These are phyloP conservation scores for Aegithalos caudatus DNA, from an alignment of 2,113 vertebrate genomes.

Conservation along the genomic window DNA sequence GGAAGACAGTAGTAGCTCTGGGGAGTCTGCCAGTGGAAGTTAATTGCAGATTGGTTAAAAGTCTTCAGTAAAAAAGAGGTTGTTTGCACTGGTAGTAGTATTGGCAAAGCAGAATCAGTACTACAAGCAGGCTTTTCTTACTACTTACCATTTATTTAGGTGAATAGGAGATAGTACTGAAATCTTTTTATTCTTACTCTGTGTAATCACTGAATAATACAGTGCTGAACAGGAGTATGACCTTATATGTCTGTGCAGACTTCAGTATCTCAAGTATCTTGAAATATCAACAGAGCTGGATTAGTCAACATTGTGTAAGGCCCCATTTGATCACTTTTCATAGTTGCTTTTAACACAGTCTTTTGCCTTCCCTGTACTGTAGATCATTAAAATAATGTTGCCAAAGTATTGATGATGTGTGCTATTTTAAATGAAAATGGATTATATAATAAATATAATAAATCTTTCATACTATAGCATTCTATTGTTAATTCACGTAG, in stretches of 20 bases:
- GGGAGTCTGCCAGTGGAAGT: neutral
- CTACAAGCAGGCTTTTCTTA: neutral
- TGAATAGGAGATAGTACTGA: neutral
- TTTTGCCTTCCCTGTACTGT: neutral
- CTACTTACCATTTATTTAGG: neutral
- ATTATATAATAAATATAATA: neutral
- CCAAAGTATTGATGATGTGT: neutral
- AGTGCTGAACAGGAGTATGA: neutral
- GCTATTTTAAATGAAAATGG: neutral
- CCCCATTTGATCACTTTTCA: neutral
- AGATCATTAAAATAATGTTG: neutral
- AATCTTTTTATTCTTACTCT: neutral
- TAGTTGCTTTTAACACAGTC: neutral
- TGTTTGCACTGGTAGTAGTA: neutral
- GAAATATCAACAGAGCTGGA: neutral
- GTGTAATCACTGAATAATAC: neutral
- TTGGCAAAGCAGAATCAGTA: neutral
- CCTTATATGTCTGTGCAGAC: neutral
- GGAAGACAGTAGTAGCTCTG: neutral
- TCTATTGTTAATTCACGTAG: neutral
- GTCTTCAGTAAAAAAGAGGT: neutral
- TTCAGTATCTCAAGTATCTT: neutral
- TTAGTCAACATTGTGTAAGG: neutral
- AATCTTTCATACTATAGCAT: neutral
- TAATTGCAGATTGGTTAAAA: neutral